Percentiles rank a stretch among this genome's conserved stretches.
phyloP scores from a whole-genome alignment of 2,888 invertebrate genomes.

The Caradrina kadenii region DNA sequence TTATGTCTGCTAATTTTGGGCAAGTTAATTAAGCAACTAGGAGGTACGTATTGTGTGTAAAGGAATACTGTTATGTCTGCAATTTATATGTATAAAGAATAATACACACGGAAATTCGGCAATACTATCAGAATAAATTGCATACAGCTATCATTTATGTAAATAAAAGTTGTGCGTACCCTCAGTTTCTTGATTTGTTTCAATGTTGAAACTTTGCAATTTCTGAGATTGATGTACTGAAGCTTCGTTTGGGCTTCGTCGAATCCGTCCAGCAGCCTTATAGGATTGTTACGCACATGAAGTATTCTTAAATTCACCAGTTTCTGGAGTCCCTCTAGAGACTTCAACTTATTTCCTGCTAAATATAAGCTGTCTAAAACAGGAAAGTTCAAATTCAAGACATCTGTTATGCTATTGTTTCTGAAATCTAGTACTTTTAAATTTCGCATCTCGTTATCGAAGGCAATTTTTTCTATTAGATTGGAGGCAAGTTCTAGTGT shows the following conservation, averaged over 20 bases:
- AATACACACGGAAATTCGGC: no score
- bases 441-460: constrained; percentile 75
- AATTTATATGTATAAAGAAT: neutral
- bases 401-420: constrained; percentile 86
- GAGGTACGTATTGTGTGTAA: no score
- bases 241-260: constrained; percentile 80
- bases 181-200: constrained; percentile 89
- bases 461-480: constrained; percentile 76
- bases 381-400: constrained; percentile 85
- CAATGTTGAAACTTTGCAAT: constrained; percentile 87
- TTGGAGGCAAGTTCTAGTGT: constrained; percentile 90
- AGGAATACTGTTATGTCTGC: neutral
- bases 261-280: constrained; percentile 89
- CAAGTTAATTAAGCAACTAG: no score
- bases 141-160: neutral
- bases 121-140: no score
- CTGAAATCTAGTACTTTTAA: constrained; percentile 90
- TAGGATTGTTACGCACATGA: constrained; percentile 93
- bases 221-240: constrained; percentile 90
- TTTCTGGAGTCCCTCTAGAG: constrained; percentile 91
- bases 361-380: constrained; percentile 93
- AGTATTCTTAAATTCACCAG: constrained; percentile 92
- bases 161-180: constrained; percentile 64
- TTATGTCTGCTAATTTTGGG: no score
- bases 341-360: constrained; percentile 93